phyloP scores from a whole-genome alignment of 1,140 invertebrate genomes.

The Aethina tumida region DNA sequence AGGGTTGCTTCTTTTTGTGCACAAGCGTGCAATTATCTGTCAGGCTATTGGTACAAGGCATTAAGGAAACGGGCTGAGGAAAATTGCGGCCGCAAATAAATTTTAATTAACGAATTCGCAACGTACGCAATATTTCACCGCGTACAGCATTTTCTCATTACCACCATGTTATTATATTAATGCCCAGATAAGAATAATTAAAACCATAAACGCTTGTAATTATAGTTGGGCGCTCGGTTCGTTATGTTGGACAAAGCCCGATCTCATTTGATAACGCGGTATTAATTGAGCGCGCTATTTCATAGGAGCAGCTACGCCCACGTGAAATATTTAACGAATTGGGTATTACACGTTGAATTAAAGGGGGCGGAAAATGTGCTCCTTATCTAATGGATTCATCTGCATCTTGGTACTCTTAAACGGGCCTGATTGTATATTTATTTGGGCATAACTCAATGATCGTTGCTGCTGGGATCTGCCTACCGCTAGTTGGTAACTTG shows the following conservation, averaged over 20 bases:
- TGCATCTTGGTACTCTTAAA: too few relatives aligned
- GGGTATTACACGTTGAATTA: too few relatives aligned
- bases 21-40: too few relatives aligned
- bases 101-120: conserved; percentile 18
- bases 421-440: too few relatives aligned
- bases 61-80: neutral
- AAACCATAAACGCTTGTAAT: conserved; percentile 26
- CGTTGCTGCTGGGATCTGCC: too few relatives aligned
- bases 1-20: too few relatives aligned
- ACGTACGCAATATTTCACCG: conserved; percentile 13
- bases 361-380: too few relatives aligned
- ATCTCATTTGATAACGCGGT: conserved; percentile 22
- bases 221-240: conserved; percentile 17
- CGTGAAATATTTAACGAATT: conserved; percentile 11
- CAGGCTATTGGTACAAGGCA: neutral
- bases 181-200: conserved; percentile 26
- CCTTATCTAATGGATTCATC: too few relatives aligned
- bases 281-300: conserved; percentile 19
- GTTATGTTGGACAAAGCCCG: conserved; percentile 18
- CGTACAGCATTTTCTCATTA: conserved; percentile 23
- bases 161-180: conserved; percentile 24
- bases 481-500: too few relatives aligned
- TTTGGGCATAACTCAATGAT: too few relatives aligned
- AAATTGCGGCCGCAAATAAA: conserved; percentile 14
- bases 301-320: conserved; percentile 13